phyloP scores from a whole-genome alignment of 2,113 vertebrate species.

The Pluvialis apricaria region DNA sequence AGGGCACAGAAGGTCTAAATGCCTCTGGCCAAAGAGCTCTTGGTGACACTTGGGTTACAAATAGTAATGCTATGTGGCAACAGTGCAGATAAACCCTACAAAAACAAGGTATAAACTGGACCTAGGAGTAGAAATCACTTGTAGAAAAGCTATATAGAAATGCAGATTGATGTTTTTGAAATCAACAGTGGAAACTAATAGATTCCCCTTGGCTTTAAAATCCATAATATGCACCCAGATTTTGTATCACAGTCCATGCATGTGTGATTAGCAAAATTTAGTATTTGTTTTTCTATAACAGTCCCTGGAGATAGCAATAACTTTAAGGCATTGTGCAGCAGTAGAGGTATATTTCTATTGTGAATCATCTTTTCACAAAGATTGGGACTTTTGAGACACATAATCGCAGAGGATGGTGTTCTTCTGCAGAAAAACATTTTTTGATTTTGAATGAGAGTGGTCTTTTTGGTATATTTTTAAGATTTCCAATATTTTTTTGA shows the following conservation, averaged over 20 bases:
- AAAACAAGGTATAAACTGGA: background rate
- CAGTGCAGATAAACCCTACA: background rate
- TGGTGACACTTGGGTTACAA: background rate
- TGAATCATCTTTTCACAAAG: background rate
- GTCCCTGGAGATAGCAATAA: background rate
- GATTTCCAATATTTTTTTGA: background rate
- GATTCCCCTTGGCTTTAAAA: background rate
- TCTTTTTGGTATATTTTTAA: background rate
- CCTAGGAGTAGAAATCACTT: background rate
- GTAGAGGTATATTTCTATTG: background rate
- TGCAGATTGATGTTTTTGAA: background rate
- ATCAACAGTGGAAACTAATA: background rate
- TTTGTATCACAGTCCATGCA: background rate
- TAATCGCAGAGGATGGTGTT: background rate
- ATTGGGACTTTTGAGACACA: background rate
- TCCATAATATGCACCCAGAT: background rate
- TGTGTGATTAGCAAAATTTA: background rate
- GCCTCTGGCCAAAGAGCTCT: background rate
- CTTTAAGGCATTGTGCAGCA: background rate
- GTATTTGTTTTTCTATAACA: background rate
- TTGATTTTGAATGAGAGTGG: background rate
- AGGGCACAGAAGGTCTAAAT: background rate
- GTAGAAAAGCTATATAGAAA: background rate
- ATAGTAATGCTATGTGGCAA: background rate
- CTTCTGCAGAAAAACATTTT: background rate